Base-by-base conservation (phyloP, 2,113 vertebrate species). In the Ranitomeya variabilis region DNA sequence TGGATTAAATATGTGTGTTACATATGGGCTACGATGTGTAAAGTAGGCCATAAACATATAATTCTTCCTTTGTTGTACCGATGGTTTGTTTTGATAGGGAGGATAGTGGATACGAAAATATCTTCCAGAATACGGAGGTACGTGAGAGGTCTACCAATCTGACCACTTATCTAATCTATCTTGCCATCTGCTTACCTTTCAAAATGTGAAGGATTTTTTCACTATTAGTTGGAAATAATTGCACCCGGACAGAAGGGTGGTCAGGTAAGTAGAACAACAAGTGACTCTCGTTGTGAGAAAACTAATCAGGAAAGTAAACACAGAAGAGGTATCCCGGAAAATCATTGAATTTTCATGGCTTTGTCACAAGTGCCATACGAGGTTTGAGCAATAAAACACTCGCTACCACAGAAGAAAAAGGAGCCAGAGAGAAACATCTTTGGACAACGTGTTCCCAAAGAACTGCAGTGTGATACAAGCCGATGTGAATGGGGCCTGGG, bases 381-480 rank as follows among this genome's bases (percentile, higher is more conserved):
- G 23, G 64, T 52, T 83, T 52, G 76, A 5, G 54, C 80, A 83
- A 83, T 67, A 79, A 71, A 69, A 76, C 78, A 81, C 51, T 4
- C 1, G 60, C 62, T 23, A 14, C 18, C 23, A 60, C 15, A 62
- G 57, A 60, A 60, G 59, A 51, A 52, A 55, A 52, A 54, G 21
- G 11, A 86, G 16, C 23, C 67, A 51, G 60, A 77, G 73, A 66
- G 62, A 85, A 84, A 83, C 81, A 78, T 78, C 87, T 79, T 51
- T 79, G 81, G 59, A 89, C 87, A 62, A 57, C 4, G 74, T 89
- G 81, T 84, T 79, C 74, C 81, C 81, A 89, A 78, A 89, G 81
- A 85, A 79, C 31, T 15, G 59, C 81, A 78, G 37, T 31, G 73
- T 67, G 87, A 79, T 79, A 83, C 82, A 89, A 89, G 82, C 81